Conservation (phyloP, 2,113 vertebrate genomes). For the Anarrhichthys ocellatus region DNA sequence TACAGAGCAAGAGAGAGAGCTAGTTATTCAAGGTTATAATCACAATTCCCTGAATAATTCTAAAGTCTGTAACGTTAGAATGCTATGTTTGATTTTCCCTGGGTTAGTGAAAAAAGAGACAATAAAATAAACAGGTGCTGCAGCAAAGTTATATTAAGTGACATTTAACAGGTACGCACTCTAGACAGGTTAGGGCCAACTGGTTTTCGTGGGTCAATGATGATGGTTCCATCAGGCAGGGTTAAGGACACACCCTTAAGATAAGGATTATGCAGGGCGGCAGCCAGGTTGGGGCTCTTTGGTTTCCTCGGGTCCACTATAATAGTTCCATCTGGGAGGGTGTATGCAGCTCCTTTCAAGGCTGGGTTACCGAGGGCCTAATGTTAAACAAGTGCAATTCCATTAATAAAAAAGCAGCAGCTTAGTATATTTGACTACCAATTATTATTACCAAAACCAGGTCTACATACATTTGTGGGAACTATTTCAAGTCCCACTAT, state of each 20-base stretch:
- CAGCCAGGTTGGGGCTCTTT: slow-evolving; percentile 73
- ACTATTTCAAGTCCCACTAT: not conserved
- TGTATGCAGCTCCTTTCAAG: slow-evolving; percentile 73
- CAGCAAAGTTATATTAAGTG: not conserved
- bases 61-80: not conserved
- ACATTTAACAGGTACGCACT: slow-evolving; percentile 50
- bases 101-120: not conserved
- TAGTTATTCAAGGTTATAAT: slow-evolving; percentile 5
- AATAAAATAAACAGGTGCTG: not conserved
- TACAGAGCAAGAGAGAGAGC: slow-evolving; percentile 37
- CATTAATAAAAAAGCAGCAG: slow-evolving; percentile 7
- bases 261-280: slow-evolving; percentile 80
- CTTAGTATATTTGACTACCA: not conserved
- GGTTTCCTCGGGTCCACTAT: slow-evolving; percentile 78
- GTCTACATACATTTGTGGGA: not conserved
- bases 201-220: slow-evolving; percentile 78
- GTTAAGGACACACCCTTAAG: slow-evolving; percentile 79
- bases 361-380: slow-evolving; percentile 76
- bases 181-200: slow-evolving; percentile 70
- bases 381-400: slow-evolving; percentile 5
- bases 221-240: slow-evolving; percentile 82
- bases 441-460: slow-evolving; percentile 13
- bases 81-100: not conserved
- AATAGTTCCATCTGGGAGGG: slow-evolving; percentile 78
- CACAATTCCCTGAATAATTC: not conserved